Percentiles rank a stretch among this genome's conserved stretches.
phyloP scores from a whole-genome alignment of 37 sponge, comb jelly and placozoan genomes.

The Corticium candelabrum region DNA sequence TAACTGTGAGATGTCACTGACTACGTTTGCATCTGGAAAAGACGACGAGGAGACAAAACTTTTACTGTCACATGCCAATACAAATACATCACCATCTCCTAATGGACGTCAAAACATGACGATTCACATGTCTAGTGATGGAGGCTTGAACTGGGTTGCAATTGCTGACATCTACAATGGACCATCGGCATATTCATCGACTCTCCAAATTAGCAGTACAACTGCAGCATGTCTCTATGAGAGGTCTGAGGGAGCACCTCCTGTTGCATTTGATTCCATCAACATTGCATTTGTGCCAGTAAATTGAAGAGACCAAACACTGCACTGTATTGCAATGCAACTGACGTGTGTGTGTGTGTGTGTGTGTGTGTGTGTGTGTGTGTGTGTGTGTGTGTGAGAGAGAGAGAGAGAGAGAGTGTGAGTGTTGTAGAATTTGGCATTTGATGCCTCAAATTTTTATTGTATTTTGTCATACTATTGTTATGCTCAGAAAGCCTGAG shows the following conservation, averaged over 20 bases:
- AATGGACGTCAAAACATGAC: background rate
- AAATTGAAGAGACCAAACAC: no score
- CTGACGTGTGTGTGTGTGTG: background rate
- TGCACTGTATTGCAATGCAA: no score
- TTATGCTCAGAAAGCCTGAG: no score
- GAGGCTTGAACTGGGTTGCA: background rate
- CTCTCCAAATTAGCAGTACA: background rate
- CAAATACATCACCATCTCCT: background rate
- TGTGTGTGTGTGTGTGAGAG: background rate
- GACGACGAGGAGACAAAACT: slow-evolving; percentile 1
- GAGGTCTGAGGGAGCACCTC: background rate
- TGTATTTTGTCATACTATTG: no score
- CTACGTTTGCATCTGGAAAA: no score
- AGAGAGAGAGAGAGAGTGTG: background rate
- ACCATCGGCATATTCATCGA: background rate
- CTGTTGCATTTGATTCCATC: background rate
- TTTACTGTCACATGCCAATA: background rate
- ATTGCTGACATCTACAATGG: background rate
- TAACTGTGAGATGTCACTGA: background rate
- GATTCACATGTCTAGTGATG: background rate
- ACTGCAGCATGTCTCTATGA: background rate
- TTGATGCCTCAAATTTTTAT: no score
- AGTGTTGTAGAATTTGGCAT: no score
- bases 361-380: slow-evolving; percentile 2
- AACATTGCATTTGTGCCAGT: background rate